phyloP scores from a whole-genome alignment of 1,140 invertebrate species.

The Brachionus asplanchnoidis region DNA sequence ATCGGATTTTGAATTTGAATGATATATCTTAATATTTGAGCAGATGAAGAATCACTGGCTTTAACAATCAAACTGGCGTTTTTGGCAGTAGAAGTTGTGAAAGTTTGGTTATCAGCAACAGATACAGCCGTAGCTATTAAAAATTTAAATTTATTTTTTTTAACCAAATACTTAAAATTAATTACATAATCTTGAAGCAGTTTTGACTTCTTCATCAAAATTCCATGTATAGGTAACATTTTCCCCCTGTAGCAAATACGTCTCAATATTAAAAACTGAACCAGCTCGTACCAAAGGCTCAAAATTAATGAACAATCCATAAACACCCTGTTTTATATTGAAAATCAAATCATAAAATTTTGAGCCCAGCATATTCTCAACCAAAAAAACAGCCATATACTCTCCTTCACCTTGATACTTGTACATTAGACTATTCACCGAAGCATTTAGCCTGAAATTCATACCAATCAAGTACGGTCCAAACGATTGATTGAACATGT shows the following conservation, averaged over 20 bases:
- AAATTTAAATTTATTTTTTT: neutral
- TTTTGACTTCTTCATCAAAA: neutral
- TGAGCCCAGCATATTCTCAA: constrained; percentile 28
- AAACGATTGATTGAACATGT: constrained; percentile 15
- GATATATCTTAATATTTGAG: neutral
- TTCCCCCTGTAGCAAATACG: neutral
- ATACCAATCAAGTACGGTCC: constrained; percentile 19
- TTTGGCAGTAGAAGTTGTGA: neutral
- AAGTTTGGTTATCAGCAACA: neutral
- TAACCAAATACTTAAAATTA: neutral
- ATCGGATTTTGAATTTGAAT: constrained; percentile 2
- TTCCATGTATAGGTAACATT: constrained; percentile 26
- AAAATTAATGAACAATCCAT: constrained; percentile 33
- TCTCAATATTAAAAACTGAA: neutral
- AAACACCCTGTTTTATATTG: neutral
- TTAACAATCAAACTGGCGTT: constrained; percentile 1
- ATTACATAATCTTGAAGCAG: neutral
- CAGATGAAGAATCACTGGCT: constrained; percentile 6
- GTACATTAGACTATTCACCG: neutral
- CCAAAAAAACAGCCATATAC: neutral
- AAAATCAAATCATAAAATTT: neutral
- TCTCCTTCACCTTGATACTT: neutral
- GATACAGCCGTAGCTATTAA: neutral
- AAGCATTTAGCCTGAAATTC: constrained; percentile 24
- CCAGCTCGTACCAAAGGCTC: neutral